A percentile compares a stretch with the other conserved stretches of the same genome.
Conservation (phyloP, 2,888 invertebrate species). For the Allygus modestus region DNA sequence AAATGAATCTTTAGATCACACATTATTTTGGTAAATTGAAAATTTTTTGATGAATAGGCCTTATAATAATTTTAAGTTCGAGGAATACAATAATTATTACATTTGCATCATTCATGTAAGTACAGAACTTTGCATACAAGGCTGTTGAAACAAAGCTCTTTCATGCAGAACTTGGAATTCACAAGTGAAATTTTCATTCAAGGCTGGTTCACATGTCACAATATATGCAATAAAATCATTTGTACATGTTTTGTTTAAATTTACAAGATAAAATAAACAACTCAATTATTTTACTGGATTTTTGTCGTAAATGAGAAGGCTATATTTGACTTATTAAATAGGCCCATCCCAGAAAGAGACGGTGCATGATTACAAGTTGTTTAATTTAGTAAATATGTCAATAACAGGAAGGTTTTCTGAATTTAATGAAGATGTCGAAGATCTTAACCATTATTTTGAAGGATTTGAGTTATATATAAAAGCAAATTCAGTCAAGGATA, state of each 20-base stretch:
- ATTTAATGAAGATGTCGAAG: constrained; percentile 17
- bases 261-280: background rate
- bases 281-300: background rate
- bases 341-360: background rate
- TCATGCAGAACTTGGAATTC: background rate
- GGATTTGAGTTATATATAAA: constrained; percentile 2
- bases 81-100: background rate
- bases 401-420: constrained; percentile 5
- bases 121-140: background rate
- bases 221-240: background rate
- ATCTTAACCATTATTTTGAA: background rate
- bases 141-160: background rate
- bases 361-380: background rate
- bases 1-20: background rate
- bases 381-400: background rate
- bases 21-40: background rate
- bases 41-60: background rate
- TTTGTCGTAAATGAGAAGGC: too few relatives aligned
- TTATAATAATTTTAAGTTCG: background rate
- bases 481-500: constrained; percentile 6
- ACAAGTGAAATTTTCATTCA: background rate
- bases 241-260: background rate
- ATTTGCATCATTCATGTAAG: background rate
- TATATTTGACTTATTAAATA: background rate
- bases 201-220: background rate